phyloP scores from a whole-genome alignment of 2,113 vertebrate species.

The Sander vitreus region DNA sequence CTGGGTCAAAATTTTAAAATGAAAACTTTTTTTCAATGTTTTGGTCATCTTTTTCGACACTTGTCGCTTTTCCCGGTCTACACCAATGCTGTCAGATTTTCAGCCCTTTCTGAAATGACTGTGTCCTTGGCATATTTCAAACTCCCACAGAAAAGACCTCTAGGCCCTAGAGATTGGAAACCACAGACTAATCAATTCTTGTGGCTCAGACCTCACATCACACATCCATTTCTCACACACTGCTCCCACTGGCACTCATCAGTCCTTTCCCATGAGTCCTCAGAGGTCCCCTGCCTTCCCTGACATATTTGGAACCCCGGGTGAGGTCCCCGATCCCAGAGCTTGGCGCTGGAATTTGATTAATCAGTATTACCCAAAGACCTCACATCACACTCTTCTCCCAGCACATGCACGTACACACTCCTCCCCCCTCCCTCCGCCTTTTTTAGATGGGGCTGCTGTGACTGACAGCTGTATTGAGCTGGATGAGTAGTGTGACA shows the following conservation, averaged over 20 bases:
- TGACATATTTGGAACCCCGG: constrained; percentile 57
- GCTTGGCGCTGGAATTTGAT: constrained; percentile 47
- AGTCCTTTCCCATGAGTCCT: constrained; percentile 39
- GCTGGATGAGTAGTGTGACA: constrained; percentile 47
- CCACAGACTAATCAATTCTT: constrained; percentile 28
- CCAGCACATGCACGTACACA: neutral
- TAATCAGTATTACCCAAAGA: constrained; percentile 29
- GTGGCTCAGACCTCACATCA: constrained; percentile 1
- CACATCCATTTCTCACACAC: constrained; percentile 23
- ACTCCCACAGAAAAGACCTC: neutral
- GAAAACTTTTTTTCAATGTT: no score
- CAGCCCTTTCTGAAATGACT: neutral
- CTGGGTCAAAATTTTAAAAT: no score
- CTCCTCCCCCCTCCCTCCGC: neutral
- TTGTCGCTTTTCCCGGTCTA: no score
- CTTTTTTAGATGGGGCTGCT: constrained; percentile 25
- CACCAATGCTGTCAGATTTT: neutral
- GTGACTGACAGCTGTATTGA: constrained; percentile 76
- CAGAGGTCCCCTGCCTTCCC: constrained; percentile 3
- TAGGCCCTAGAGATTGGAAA: neutral
- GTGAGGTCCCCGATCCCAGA: constrained; percentile 25
- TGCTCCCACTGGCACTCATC: constrained; percentile 31
- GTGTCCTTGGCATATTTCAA: neutral
- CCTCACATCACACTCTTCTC: neutral
- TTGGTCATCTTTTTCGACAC: no score